Evolutionary conservation across 2,797 vertebrate genomes (phyloP).

Genomic region (Sternarchorhynchus goeldii): DNA sequence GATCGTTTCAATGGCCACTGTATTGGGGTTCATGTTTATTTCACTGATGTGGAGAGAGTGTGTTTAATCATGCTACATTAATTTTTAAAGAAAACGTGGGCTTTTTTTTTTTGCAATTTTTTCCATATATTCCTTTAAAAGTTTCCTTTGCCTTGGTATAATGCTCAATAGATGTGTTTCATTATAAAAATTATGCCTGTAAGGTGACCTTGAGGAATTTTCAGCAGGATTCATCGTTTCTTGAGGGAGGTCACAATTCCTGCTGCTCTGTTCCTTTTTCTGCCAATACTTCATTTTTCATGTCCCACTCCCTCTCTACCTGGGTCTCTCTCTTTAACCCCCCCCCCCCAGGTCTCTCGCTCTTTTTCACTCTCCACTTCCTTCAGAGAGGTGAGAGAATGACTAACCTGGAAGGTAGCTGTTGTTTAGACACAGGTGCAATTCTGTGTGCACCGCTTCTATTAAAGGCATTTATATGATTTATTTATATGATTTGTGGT

Average conservation of each 20-base stretch:
- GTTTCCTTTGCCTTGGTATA: not conserved
- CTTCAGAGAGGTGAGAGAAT: constrained; percentile 23
- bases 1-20: constrained; percentile 5
- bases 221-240: constrained; percentile 67
- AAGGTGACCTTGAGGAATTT: constrained; percentile 69
- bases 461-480: not conserved
- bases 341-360: not conserved
- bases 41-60: not conserved
- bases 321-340: not conserved
- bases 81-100: not conserved
- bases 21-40: constrained; percentile 15
- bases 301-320: constrained; percentile 8
- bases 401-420: constrained; percentile 19
- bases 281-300: constrained; percentile 33
- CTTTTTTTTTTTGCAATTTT: not conserved
- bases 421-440: constrained; percentile 30
- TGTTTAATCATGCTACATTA: too few relatives aligned
- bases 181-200: constrained; percentile 55
- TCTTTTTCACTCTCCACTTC: not conserved
- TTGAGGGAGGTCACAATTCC: constrained; percentile 64
- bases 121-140: not conserved
- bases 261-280: constrained; percentile 53
- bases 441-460: not conserved
- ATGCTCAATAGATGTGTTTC: constrained; percentile 41
- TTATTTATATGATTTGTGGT: not conserved